Conservation (phyloP, 2,797 vertebrate genomes). For the Phrynocephalus vlangalii region DNA sequence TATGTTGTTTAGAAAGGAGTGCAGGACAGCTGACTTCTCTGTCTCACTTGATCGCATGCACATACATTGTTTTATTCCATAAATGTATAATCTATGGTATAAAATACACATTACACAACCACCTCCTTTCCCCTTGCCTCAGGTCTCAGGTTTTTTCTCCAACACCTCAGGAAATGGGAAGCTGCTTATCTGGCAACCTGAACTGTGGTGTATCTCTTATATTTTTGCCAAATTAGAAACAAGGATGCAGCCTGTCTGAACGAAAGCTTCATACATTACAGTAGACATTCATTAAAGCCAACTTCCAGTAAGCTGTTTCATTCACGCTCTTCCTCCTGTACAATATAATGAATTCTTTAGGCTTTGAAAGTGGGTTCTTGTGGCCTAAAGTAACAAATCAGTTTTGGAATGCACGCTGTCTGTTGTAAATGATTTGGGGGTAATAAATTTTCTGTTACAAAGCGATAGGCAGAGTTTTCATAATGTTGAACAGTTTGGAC, state of each 20-base stretch:
- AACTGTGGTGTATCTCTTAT: not conserved
- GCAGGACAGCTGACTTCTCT: too few species aligned
- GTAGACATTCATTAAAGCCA: constrained; percentile 54
- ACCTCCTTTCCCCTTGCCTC: too few species aligned
- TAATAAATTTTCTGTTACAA: constrained; percentile 86
- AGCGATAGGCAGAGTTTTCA: constrained; percentile 83
- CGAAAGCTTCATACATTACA: not conserved
- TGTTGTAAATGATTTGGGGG: constrained; percentile 84
- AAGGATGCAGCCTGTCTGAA: constrained; percentile 21
- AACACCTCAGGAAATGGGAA: too few species aligned
- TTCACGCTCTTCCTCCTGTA: constrained; percentile 56
- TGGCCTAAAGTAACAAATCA: constrained; percentile 85
- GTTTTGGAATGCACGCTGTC: constrained; percentile 86
- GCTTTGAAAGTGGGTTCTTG: constrained; percentile 75
- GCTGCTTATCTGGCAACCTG: too few species aligned
- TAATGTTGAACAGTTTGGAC: constrained; percentile 88
- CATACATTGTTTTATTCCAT: too few species aligned
- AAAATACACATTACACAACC: too few species aligned
- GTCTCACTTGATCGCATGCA: too few species aligned
- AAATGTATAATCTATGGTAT: too few species aligned
- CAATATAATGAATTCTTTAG: constrained; percentile 74
- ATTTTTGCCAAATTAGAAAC: constrained; percentile 24
- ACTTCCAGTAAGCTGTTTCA: constrained; percentile 8
- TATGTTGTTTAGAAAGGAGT: too few species aligned
- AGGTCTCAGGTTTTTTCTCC: too few species aligned